Conservation (phyloP, 2,888 invertebrate genomes). For the Nyleta sp. region DNA sequence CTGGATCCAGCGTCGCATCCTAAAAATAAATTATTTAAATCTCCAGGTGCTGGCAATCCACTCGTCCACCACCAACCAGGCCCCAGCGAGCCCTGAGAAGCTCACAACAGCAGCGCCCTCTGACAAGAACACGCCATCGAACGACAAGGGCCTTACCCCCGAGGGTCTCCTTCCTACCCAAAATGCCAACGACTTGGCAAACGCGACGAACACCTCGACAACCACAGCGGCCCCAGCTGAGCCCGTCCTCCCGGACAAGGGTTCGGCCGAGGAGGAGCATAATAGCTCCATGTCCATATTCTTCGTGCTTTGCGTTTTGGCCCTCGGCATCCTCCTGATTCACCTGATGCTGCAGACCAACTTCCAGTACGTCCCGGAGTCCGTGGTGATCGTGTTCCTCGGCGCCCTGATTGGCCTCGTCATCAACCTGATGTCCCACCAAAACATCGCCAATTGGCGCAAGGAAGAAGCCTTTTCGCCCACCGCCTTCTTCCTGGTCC, state of each 20-base stretch:
- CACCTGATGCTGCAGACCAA: constrained; percentile 97
- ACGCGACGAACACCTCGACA: constrained; percentile 78
- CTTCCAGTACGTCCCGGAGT: constrained; percentile 98
- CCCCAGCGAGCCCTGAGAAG: not conserved
- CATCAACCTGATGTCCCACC: constrained; percentile 93
- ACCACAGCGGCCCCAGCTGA: constrained; percentile 86
- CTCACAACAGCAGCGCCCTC: not conserved
- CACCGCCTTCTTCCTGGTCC: constrained; percentile 97
- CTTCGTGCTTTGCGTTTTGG: constrained; percentile 97
- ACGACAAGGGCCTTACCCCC: constrained; percentile 6
- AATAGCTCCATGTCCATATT: constrained; percentile 99
- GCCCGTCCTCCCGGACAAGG: constrained; percentile 93
- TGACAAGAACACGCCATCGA: constrained; percentile 11
- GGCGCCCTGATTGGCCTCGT: constrained; percentile 96
- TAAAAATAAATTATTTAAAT: no score
- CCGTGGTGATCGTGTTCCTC: constrained; percentile 97
- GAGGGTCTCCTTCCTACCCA: constrained; percentile 40
- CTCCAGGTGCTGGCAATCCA: no score
- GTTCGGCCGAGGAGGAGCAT: constrained; percentile 97
- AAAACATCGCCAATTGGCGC: constrained; percentile 96
- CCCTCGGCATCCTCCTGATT: constrained; percentile 96
- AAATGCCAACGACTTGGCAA: constrained; percentile 62
- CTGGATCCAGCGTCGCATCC: no score
- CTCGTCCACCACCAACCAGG: not conserved
- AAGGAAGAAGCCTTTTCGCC: constrained; percentile 99